These are phyloP conservation scores for Ardeotis arabs DNA, from an alignment of 2,113 vertebrate species.

Conservation along the genomic window DNA sequence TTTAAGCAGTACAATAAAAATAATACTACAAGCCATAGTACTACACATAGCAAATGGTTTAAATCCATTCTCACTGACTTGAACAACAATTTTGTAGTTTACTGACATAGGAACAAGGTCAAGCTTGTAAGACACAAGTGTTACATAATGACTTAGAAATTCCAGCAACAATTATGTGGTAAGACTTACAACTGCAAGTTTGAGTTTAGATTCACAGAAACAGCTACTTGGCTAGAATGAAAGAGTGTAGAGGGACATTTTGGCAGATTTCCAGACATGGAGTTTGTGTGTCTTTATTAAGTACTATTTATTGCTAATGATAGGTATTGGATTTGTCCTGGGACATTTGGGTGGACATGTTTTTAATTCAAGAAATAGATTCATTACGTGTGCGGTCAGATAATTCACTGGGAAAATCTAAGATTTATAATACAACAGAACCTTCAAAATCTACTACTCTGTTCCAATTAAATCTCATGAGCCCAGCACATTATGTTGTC, in stretches of 20 bases:
- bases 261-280: background rate
- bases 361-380: constrained; percentile 1
- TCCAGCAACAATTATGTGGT: background rate
- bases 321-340: background rate
- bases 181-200: background rate
- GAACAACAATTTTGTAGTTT: background rate
- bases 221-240: background rate
- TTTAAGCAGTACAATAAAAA: background rate
- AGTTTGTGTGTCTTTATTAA: background rate
- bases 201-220: background rate
- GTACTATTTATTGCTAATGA: constrained; percentile 9
- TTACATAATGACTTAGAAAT: background rate
- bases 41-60: background rate
- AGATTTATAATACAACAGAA: background rate
- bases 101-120: background rate
- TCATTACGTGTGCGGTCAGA: background rate
- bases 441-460: background rate
- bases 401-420: background rate
- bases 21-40: background rate
- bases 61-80: background rate
- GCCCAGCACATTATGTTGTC: background rate
- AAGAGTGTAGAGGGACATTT: background rate
- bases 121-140: background rate
- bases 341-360: background rate
- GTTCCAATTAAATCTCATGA: background rate